Evolutionary conservation across 2,113 vertebrate genomes (phyloP), one percentile per base, ranked within the genome.

Genomic region (Haemorhous mexicanus): DNA sequence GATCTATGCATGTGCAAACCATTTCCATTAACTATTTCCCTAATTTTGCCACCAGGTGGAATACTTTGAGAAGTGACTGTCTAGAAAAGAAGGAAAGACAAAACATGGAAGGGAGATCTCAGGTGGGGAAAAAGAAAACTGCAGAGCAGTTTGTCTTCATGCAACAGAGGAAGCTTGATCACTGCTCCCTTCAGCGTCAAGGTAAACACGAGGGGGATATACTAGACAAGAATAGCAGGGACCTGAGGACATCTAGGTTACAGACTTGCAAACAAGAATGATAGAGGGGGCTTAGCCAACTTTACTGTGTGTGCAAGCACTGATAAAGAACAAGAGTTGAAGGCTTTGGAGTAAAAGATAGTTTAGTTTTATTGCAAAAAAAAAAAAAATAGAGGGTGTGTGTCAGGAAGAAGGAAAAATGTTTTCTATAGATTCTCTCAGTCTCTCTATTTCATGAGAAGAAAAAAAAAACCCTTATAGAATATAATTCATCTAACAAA

Each of bases 41-140:
- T 72, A 64, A 86, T 68, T 90, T 94, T 95, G 61, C 94, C 95
- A 96, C 75, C 87, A 95, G 92, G 85, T 94, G 94, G 90, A 96
- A 95, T 84, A 95, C 87, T 92, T 56, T 12, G 47, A 83, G 59
- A 90, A 93, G 23, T 3, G 10, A 85, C 16, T 44, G n/a, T 20
- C 59, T 41, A 12, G 30, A 83, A 82, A 68, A 66, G 16, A 46
- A n/a, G 2, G 3, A 55, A 81, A 68, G 44, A 39, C 10, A 83
- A 50, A 76, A 56, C 5, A 56, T 4, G 16, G 22, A 74, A 68
- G 9, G 8, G 8, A 93, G 32, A 72, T 13, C n/a, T 33, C 44
- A 55, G 10, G 5, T 21, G 11, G 2, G 2, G 46, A 75, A 72
- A 72, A 22, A 63, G 23, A 82, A 80, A 86, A 67, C 6, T 16